Percentiles rank a stretch among this genome's conserved stretches.
These are phyloP conservation scores for Montipora sp. DNA, from an alignment of 64 coral and sea anemone species.

Conservation along the genomic window DNA sequence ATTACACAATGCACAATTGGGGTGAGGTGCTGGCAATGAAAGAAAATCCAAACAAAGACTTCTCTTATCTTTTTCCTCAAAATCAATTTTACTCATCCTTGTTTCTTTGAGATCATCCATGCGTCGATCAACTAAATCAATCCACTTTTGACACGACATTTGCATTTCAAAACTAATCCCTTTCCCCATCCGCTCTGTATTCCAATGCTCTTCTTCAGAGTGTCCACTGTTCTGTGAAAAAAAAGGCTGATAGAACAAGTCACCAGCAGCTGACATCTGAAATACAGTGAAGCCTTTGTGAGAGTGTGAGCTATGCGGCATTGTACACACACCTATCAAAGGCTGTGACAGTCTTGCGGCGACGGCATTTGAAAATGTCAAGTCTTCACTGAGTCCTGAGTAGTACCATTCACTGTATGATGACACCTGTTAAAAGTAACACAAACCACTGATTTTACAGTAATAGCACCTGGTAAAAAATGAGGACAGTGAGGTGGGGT, in stretches of 20 bases:
- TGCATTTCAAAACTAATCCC: neutral
- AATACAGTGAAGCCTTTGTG: slow-evolving; percentile 70
- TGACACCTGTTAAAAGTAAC: slow-evolving; percentile 70
- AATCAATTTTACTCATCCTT: neutral
- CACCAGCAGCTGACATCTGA: slow-evolving; percentile 81
- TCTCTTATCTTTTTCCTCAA: slow-evolving; percentile 33
- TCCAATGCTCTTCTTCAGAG: slow-evolving; percentile 3
- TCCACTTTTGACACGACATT: slow-evolving; percentile 58
- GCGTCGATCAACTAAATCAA: neutral
- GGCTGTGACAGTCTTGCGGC: slow-evolving; percentile 63
- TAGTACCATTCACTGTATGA: slow-evolving; percentile 88
- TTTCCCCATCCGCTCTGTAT: neutral
- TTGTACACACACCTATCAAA: slow-evolving; percentile 68
- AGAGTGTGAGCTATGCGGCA: slow-evolving; percentile 35
- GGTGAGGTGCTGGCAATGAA: slow-evolving; percentile 34
- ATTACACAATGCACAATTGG: slow-evolving; percentile 68
- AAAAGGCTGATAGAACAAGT: slow-evolving; percentile 92
- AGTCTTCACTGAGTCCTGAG: slow-evolving; percentile 25
- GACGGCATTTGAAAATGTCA: slow-evolving; percentile 19
- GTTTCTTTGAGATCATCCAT: neutral
- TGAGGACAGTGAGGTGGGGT: too few relatives aligned
- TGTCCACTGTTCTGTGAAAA: neutral
- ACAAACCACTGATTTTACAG: neutral
- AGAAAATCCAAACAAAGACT: slow-evolving; percentile 12
- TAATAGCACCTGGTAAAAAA: too few relatives aligned